Base-by-base conservation (phyloP, 2,888 invertebrate species). In the Agrilus cyanescens region DNA sequence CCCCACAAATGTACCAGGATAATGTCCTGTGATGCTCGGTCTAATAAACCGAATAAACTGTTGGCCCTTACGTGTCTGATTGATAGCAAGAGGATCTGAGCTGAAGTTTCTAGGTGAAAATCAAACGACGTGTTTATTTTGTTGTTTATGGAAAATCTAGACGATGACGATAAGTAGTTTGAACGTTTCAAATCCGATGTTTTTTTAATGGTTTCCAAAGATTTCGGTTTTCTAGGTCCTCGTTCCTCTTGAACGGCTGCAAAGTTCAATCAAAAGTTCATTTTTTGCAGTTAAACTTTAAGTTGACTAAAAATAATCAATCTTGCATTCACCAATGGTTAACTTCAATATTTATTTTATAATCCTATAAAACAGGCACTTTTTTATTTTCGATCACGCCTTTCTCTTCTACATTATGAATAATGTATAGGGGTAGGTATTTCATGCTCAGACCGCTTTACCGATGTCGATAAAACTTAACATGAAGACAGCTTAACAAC, bases 241-340 rank as follows among this genome's bases (percentile, higher is more conserved):
- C 88, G 71, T 62, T 88, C 88, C 60, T 85, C 82, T 67, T 89
- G 88, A 0, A 88, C 88, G 13, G 88, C 87, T 84, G 54, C 35
- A 55, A 56, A 45, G 41, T 42, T 37, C 12, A 6, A 29, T 35
- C 8, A 12, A 31, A 14, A 14, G 12, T 33, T 12, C 16, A 34
- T 16, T 39, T 30, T 20, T 29, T 13, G n/a, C 4, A 29, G 20
- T 31, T 31, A 29, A 12, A 20, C 4, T 7, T 43, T 14, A 18
- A 2, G 16, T 2, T 13, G 15, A 13, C 32, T 13, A 10, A 30
- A 30, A 30, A 30, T n/a, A n/a, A n/a, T n/a, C n/a, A n/a, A n/a
- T n/a, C n/a, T n/a, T n/a, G n/a, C n/a, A n/a, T n/a, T n/a, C n/a
- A n/a, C n/a, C n/a, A n/a, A n/a, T n/a, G n/a, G n/a, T n/a, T n/a